Evolutionary conservation across 2,113 vertebrate genomes (phyloP).

Genomic region (human (Homo sapiens)): GRCh38 chr11:22589501-22590000

Average conservation of each 20-base stretch:
- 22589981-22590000: background rate
- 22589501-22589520: background rate
- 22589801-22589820: background rate
- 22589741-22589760: background rate
- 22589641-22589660: background rate
- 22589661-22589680: background rate
- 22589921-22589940: slow-evolving; percentile 52
- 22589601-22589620: background rate
- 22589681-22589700: background rate
- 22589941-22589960: background rate
- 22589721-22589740: background rate
- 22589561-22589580: background rate
- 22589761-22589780: background rate
- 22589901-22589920: background rate
- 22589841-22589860: background rate
- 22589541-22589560: background rate
- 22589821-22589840: background rate
- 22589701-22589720: background rate
- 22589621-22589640: background rate
- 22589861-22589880: background rate
- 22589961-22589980: background rate
- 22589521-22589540: background rate
- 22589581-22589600: background rate
- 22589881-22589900: background rate
- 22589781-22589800: background rate